A percentile compares a stretch with the other conserved stretches of the same genome.
Conservation (phyloP, 2,113 vertebrate genomes). For the Machaerirhynchus nigripectus region DNA sequence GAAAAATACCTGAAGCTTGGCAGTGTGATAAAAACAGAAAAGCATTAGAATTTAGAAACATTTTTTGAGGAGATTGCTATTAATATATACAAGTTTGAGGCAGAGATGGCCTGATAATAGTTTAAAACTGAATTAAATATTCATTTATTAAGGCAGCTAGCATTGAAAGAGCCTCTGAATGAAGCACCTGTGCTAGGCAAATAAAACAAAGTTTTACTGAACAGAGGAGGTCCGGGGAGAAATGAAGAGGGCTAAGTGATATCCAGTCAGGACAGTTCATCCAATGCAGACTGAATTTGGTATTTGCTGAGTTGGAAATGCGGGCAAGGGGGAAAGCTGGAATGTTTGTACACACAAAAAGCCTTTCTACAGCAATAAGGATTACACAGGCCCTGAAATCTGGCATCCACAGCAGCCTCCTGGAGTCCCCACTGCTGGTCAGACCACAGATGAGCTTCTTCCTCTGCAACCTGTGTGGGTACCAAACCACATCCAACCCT, state of each 20-base stretch:
- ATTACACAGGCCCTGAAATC: neutral
- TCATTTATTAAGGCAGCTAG: neutral
- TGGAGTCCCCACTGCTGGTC: neutral
- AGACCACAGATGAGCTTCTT: neutral
- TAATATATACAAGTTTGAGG: neutral
- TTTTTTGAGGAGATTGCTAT: neutral
- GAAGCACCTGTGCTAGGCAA: conserved; percentile 30
- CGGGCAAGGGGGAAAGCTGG: neutral
- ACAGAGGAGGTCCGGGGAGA: conserved; percentile 21
- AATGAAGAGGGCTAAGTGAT: neutral
- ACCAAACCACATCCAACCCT: neutral
- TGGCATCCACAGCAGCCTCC: neutral
- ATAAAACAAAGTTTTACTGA: conserved; percentile 33
- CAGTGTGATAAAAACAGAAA: neutral
- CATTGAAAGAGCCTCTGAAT: conserved; percentile 38
- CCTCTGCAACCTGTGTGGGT: neutral
- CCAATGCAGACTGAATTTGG: neutral
- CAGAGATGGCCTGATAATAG: neutral
- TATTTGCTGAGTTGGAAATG: neutral
- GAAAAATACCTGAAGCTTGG: neutral
- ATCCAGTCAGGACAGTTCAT: neutral
- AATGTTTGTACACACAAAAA: neutral
- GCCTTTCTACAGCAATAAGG: neutral
- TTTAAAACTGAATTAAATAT: neutral
- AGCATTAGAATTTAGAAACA: neutral